Conservation (phyloP, 2,797 vertebrate species). For the Alfaro cultratus region DNA sequence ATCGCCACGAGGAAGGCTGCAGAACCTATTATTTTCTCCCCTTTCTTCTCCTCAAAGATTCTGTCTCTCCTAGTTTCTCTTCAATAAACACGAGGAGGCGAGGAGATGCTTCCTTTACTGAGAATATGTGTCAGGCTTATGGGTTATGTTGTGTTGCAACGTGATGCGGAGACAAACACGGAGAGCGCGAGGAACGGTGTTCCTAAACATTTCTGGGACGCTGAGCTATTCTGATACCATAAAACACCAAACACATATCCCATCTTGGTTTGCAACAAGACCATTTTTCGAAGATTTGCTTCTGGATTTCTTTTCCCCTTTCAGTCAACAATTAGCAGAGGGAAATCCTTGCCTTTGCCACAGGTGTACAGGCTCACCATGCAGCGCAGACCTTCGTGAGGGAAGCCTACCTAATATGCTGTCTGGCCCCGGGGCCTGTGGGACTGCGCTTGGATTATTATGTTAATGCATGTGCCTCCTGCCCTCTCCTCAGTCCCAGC, state of each 20-base stretch:
- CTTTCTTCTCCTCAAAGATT: conserved; percentile 75
- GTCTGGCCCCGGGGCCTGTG: conserved; percentile 97
- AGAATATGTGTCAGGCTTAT: conserved; percentile 73
- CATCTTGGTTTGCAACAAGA: conserved; percentile 16
- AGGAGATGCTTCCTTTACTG: conserved; percentile 76
- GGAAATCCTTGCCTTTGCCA: conserved; percentile 76
- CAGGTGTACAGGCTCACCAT: conserved; percentile 93
- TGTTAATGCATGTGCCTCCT: conserved; percentile 98
- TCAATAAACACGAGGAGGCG: conserved; percentile 73
- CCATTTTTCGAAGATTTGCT: conserved; percentile 24
- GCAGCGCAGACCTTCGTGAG: conserved; percentile 62
- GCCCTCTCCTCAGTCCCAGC: conserved; percentile 98
- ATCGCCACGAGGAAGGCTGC: conserved; percentile 73
- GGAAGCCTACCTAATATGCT: conserved; percentile 94
- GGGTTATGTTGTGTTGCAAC: conserved; percentile 68
- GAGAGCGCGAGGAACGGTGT: conserved; percentile 53
- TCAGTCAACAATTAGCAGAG: conserved; percentile 65
- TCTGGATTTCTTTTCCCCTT: neutral
- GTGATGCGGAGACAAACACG: conserved; percentile 58
- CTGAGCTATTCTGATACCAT: conserved; percentile 56
- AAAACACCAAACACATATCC: conserved; percentile 42
- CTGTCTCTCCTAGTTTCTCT: conserved; percentile 66
- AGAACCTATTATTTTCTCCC: conserved; percentile 65
- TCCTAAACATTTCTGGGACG: conserved; percentile 62
- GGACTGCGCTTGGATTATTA: conserved; percentile 98